Conservation (phyloP, 2,113 vertebrate species). For the Mohoua ochrocephala region DNA sequence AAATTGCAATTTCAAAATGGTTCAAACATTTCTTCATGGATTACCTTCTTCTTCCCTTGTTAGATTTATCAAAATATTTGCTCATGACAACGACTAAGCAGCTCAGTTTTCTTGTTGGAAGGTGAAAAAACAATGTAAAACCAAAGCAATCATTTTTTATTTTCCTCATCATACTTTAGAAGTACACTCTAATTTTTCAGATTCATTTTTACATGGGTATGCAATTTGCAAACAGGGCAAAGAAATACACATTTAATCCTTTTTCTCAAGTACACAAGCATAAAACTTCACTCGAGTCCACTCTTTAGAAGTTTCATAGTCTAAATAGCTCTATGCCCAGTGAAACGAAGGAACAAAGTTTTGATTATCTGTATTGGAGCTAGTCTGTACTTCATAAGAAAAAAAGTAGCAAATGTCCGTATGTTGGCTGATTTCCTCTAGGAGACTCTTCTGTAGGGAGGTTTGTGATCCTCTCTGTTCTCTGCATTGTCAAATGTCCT, state of each 20-base stretch:
- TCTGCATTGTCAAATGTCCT: background rate
- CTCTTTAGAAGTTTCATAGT: background rate
- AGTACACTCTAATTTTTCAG: background rate
- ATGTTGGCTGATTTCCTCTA: background rate
- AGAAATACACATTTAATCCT: background rate
- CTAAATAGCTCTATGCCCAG: background rate
- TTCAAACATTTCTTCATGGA: background rate
- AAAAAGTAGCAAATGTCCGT: background rate
- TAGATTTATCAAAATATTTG: background rate
- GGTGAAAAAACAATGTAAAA: background rate
- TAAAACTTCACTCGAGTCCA: background rate
- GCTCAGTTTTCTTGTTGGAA: background rate
- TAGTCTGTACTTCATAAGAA: background rate
- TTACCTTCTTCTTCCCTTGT: background rate
- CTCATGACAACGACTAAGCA: background rate
- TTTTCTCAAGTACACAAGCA: background rate
- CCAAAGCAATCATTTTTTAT: fast-evolving
- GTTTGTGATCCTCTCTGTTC: background rate
- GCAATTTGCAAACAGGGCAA: background rate
- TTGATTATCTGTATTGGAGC: background rate
- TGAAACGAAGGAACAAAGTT: background rate
- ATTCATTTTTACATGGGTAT: background rate
- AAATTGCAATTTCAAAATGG: background rate
- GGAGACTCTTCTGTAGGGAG: background rate
- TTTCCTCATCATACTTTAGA: background rate